phyloP scores from a whole-genome alignment of 1,140 invertebrate genomes.

The Odontomachus brunneus region DNA sequence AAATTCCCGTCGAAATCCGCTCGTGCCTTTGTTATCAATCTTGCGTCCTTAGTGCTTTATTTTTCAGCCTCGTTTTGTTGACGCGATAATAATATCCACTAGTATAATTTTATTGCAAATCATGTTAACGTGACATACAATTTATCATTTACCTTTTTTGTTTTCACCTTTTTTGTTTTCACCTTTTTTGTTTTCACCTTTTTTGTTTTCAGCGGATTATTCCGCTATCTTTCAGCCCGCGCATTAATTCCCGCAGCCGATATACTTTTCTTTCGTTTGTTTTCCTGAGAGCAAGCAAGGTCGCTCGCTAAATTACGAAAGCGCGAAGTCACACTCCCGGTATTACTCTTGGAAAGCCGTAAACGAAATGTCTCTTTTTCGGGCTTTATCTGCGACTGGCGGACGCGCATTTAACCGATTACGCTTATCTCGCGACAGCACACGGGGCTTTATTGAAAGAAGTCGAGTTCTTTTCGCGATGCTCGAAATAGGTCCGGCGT shows the following conservation, averaged over 20 bases:
- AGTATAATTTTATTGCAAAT: neutral
- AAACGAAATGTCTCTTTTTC: neutral
- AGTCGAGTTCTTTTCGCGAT: neutral
- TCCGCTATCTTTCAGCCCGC: neutral
- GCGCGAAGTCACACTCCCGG: neutral
- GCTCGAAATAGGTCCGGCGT: conserved; percentile 9
- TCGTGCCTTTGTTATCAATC: neutral
- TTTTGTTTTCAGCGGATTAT: neutral
- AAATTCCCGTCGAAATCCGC: too few species aligned
- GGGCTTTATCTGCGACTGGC: neutral
- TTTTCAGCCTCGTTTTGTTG: neutral
- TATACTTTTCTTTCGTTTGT: neutral
- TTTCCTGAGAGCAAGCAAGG: too few species aligned
- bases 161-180: neutral
- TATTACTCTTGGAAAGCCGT: neutral
- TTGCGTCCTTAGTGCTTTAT: neutral
- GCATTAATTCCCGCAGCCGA: neutral
- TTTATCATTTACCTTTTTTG: neutral
- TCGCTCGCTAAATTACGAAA: neutral
- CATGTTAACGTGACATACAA: too few species aligned
- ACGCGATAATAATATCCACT: neutral
- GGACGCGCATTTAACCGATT: conserved; percentile 38
- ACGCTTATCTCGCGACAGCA: conserved; percentile 43
- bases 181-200: neutral
- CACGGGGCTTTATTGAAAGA: conserved; percentile 27